Conservation (phyloP, 2,113 vertebrate species). For the Speoplatyrhinus poulsoni region DNA sequence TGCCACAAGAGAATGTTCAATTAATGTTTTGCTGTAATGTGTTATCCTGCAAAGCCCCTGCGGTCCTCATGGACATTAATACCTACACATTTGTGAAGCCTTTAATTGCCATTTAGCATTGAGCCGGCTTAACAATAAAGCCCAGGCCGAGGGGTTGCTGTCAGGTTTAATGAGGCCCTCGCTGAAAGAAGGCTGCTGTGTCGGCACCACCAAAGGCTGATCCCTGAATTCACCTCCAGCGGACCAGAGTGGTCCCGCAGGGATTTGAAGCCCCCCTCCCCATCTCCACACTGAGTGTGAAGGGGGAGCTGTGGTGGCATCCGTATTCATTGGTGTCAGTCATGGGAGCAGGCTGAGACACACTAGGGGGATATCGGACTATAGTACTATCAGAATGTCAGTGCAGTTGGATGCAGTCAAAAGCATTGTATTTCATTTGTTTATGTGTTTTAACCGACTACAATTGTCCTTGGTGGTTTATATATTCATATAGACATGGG, state of each 20-base stretch:
- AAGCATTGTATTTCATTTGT: no score
- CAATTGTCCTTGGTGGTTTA: neutral
- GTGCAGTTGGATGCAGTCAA: no score
- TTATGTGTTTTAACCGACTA: no score
- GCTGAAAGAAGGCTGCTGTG: slow-evolving; percentile 56
- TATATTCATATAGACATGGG: no score
- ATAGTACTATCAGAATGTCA: no score
- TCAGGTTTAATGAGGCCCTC: slow-evolving; percentile 68
- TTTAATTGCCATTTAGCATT: slow-evolving; percentile 68
- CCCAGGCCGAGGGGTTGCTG: slow-evolving; percentile 55
- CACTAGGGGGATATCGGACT: no score
- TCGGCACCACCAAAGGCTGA: slow-evolving; percentile 69
- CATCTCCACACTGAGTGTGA: neutral
- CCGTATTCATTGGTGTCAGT: neutral
- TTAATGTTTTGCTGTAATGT: slow-evolving; percentile 32
- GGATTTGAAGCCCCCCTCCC: slow-evolving; percentile 48
- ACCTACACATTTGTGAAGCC: slow-evolving; percentile 60
- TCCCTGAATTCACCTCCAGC: slow-evolving; percentile 61
- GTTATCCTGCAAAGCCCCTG: slow-evolving; percentile 38
- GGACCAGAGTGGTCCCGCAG: slow-evolving; percentile 61
- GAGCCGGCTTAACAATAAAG: slow-evolving; percentile 61
- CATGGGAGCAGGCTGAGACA: no score
- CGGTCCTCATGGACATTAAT: slow-evolving; percentile 47
- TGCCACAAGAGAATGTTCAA: slow-evolving; percentile 18
- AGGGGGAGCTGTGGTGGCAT: slow-evolving; percentile 46